Percentiles rank a stretch among this genome's conserved stretches.
phyloP scores from a whole-genome alignment of 2,888 invertebrate species.

The Apeira syringaria region DNA sequence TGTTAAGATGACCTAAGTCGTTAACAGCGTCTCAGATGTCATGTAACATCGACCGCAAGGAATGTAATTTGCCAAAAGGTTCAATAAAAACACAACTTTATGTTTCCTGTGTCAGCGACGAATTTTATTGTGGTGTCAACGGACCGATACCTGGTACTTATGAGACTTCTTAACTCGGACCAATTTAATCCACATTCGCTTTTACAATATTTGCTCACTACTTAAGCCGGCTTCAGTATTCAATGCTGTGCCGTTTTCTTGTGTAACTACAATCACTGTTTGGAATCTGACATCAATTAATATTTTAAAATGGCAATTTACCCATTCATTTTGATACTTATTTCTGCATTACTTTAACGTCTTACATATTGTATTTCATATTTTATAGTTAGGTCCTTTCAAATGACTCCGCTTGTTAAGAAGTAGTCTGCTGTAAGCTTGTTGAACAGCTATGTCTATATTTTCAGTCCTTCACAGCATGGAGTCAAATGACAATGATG shows the following conservation, averaged over 20 bases:
- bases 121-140: conserved; percentile 74
- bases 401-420: conserved; percentile 12
- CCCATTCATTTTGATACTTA: conserved; percentile 16
- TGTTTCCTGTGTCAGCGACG: conserved; percentile 73
- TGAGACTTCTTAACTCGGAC: conserved; percentile 51
- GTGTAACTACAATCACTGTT: conserved; percentile 25
- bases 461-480: neutral
- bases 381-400: neutral
- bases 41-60: conserved; percentile 49
- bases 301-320: conserved; percentile 20
- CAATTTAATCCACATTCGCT: conserved; percentile 53
- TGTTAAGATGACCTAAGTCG: conserved; percentile 10
- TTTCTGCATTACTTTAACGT: conserved; percentile 24
- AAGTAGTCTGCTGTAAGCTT: neutral
- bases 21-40: conserved; percentile 41
- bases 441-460: neutral
- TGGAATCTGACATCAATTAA: conserved; percentile 23
- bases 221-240: conserved; percentile 28
- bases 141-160: conserved; percentile 59
- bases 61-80: conserved; percentile 72
- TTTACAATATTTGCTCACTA: conserved; percentile 36
- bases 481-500: conserved; percentile 3
- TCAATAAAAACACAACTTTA: conserved; percentile 75
- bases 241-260: conserved; percentile 25
- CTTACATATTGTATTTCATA: conserved; percentile 16